Percentiles rank a stretch among this genome's conserved stretches.
Conservation (phyloP, 2,888 invertebrate species). For the Ernsta delagoae region DNA sequence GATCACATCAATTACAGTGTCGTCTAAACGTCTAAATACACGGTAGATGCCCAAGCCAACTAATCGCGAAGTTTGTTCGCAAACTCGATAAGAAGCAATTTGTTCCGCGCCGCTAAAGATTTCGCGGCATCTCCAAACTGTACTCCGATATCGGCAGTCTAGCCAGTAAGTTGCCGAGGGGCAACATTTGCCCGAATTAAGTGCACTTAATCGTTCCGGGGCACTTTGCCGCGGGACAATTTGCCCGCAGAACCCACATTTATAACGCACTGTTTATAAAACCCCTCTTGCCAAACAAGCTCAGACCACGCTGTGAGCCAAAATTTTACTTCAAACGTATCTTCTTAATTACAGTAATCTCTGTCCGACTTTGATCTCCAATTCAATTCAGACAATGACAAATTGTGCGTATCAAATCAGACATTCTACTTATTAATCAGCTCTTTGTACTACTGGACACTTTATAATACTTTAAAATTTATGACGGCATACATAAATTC, state of each 20-base stretch:
- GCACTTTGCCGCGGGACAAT: conserved; percentile 58
- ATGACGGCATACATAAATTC: conserved; percentile 17
- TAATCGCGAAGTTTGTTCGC: background rate
- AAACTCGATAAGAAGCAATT: conserved; percentile 23
- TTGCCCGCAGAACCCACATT: conserved; percentile 46
- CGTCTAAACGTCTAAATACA: background rate
- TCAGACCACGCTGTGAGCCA: conserved; percentile 6
- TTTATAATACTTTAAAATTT: conserved; percentile 19
- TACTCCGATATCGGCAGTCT: background rate
- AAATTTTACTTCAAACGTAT: conserved; percentile 26
- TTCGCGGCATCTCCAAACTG: conserved; percentile 52
- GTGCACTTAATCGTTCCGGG: conserved; percentile 70
- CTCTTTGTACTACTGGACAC: conserved; percentile 10
- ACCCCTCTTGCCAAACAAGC: conserved; percentile 11
- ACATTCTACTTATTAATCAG: too few species aligned
- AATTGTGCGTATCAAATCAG: conserved; percentile 29
- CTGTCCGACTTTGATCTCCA: conserved; percentile 30
- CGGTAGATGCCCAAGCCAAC: background rate
- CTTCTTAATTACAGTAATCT: conserved; percentile 26
- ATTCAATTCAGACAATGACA: conserved; percentile 25
- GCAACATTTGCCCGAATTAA: conserved; percentile 78
- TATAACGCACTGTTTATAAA: conserved; percentile 41
- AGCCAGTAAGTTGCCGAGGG: conserved; percentile 37
- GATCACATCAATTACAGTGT: background rate
- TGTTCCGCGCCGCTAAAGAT: conserved; percentile 50